phyloP scores from a whole-genome alignment of 2,888 invertebrate species.

The Diarsia brunnea region DNA sequence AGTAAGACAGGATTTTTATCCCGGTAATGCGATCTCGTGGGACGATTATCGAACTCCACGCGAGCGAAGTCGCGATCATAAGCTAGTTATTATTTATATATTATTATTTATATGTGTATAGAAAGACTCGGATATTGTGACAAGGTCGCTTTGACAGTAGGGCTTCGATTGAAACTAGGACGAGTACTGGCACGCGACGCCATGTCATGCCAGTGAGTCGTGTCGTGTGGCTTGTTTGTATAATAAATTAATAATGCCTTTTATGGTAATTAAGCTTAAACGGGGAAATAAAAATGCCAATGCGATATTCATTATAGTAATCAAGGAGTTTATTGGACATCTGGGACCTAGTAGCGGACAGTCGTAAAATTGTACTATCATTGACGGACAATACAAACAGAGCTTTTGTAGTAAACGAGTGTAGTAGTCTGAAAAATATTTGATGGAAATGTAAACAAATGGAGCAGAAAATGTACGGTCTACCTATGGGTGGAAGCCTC shows the following conservation, averaged over 20 bases:
- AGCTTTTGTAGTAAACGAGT: neutral
- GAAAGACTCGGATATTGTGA: slow-evolving; percentile 57
- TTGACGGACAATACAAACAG: slow-evolving; percentile 3
- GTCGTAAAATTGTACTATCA: slow-evolving; percentile 24
- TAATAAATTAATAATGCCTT: slow-evolving; percentile 58
- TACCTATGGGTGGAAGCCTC: neutral
- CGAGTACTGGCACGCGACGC: slow-evolving; percentile 62
- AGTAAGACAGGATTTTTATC: no score
- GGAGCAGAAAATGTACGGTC: neutral
- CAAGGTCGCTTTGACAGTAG: slow-evolving; percentile 73
- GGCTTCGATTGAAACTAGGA: slow-evolving; percentile 75
- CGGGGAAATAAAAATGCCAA: slow-evolving; percentile 41
- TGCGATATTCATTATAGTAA: slow-evolving; percentile 30
- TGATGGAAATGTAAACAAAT: neutral
- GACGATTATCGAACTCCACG: no score
- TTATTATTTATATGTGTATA: neutral
- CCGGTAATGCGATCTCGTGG: no score
- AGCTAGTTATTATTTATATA: neutral
- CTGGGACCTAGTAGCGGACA: neutral
- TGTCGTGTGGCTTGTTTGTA: slow-evolving; percentile 43
- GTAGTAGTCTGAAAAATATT: neutral
- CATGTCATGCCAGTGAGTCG: slow-evolving; percentile 47
- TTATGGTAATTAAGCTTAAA: slow-evolving; percentile 56
- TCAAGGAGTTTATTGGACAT: slow-evolving; percentile 26
- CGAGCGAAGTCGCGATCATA: no score